Evolutionary conservation across 2,113 vertebrate genomes (phyloP), one percentile per base, ranked within the genome.

Genomic region (Chaetorhynchus papuensis): DNA sequence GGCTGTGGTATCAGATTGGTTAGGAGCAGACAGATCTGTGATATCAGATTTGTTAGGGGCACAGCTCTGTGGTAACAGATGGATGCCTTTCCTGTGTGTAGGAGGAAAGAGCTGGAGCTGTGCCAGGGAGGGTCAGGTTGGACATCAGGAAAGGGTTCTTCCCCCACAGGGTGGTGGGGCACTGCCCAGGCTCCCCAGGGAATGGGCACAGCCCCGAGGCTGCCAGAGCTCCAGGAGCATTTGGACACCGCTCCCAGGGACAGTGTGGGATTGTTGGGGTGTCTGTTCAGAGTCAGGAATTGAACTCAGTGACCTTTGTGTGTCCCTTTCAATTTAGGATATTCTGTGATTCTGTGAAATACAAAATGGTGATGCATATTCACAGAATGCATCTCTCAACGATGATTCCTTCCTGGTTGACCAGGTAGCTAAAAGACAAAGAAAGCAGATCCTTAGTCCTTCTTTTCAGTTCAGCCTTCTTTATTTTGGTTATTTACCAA

Each of bases 211-310:
- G 21, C 9, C 13, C 33, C 1, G 0, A 68, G 13, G 23, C 30
- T 68, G 15, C 21, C 54, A 47, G 70, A 68, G 24, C 15, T 9
- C 7, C 39, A 52, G 45, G 5, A 45, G 28, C 0, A 0, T 24
- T 57, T n/a, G 28, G 13, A 13, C 27, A 13, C 0, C 0, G 0
- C 3, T 65, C 3, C 1, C 13, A 41, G 28, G 16, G 3, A 3
- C 16, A 39, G 13, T 5, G 3, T 47, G 39, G 26, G 17, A 27
- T 37, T n/a, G 4, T 6, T 27, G 20, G 7, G 14, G 11, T 11
- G 24, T 18, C 45, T 53, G 16, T 41, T 28, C n/a, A 60, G 21
- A 8, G 14, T 2, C 24, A 27, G 9, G 30, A 10, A 15, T 6
- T 41, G 5, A 31, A 31, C 20, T 31, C 0, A 0, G 5, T 59